Evolutionary conservation across 2,113 vertebrate genomes (phyloP).

Genomic region (Hassar affinis): DNA sequence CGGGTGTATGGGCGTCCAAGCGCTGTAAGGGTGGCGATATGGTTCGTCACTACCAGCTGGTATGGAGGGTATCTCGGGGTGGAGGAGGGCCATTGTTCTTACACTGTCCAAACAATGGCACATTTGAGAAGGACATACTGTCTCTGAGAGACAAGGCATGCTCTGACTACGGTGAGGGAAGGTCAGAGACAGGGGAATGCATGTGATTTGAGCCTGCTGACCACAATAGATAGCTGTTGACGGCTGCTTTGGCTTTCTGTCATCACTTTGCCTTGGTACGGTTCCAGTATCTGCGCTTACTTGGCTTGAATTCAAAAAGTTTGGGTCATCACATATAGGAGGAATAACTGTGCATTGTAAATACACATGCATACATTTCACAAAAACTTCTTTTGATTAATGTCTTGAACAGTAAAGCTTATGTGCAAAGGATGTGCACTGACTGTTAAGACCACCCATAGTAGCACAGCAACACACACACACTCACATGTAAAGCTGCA

Average conservation of each 20-base stretch:
- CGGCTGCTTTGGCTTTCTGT: constrained; percentile 26
- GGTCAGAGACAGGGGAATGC: constrained; percentile 43
- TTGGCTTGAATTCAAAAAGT: constrained; percentile 12
- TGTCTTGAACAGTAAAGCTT: neutral
- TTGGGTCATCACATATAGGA: neutral
- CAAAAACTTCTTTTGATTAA: neutral
- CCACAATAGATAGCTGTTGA: constrained; percentile 42
- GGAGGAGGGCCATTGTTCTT: constrained; percentile 51
- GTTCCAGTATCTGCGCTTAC: constrained; percentile 36
- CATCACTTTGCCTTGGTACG: constrained; percentile 40
- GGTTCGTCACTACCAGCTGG: constrained; percentile 56
- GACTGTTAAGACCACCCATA: neutral
- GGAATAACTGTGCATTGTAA: neutral
- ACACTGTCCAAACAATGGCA: constrained; percentile 48
- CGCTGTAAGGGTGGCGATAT: constrained; percentile 47
- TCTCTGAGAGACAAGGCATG: constrained; percentile 41
- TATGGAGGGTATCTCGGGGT: constrained; percentile 53
- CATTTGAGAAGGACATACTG: constrained; percentile 46
- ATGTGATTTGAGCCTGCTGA: constrained; percentile 41
- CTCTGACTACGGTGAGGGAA: constrained; percentile 32
- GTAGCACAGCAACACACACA: neutral
- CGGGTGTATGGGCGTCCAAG: constrained; percentile 48
- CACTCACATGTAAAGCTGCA: neutral
- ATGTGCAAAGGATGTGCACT: neutral
- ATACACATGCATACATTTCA: neutral